A percentile compares a stretch with the other conserved stretches of the same genome.
These are phyloP conservation scores for Craniophora ligustri DNA, from an alignment of 2,888 invertebrate genomes.

Conservation along the genomic window DNA sequence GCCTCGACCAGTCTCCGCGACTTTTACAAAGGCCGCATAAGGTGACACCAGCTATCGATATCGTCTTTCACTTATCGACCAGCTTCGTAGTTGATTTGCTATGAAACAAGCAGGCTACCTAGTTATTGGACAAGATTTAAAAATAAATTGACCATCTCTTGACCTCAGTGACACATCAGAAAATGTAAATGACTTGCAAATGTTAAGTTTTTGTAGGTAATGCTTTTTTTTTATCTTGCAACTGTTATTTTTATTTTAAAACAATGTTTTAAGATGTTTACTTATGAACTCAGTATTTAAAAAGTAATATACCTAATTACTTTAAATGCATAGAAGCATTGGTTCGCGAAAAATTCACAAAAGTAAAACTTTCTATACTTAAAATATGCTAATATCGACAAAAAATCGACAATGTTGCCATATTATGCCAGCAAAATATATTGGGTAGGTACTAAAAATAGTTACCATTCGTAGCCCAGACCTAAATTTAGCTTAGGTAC, in stretches of 20 bases:
- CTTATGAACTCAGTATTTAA: too few relatives aligned
- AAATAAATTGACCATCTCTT: background rate
- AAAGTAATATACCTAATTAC: too few relatives aligned
- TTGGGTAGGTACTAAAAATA: background rate
- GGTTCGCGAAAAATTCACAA: too few relatives aligned
- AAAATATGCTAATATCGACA: too few relatives aligned
- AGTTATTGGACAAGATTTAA: background rate
- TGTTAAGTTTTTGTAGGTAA: background rate
- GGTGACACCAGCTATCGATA: constrained; percentile 1
- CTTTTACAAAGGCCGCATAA: constrained; percentile 11
- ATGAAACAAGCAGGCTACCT: background rate
- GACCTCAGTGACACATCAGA: background rate
- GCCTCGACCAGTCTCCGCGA: constrained; percentile 53
- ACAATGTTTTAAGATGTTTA: too few relatives aligned
- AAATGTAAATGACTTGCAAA: background rate
- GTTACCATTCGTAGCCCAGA: background rate
- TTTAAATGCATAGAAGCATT: too few relatives aligned
- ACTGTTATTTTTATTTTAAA: background rate
- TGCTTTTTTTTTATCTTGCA: background rate
- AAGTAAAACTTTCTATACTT: too few relatives aligned
- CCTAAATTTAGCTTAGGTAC: background rate
- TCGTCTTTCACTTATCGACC: constrained; percentile 6
- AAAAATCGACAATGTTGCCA: too few relatives aligned
- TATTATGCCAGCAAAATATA: too few relatives aligned
- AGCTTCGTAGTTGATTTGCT: background rate